These are phyloP conservation scores for Nycticryphes semicollaris DNA, from an alignment of 2,113 vertebrate species.

Conservation along the genomic window DNA sequence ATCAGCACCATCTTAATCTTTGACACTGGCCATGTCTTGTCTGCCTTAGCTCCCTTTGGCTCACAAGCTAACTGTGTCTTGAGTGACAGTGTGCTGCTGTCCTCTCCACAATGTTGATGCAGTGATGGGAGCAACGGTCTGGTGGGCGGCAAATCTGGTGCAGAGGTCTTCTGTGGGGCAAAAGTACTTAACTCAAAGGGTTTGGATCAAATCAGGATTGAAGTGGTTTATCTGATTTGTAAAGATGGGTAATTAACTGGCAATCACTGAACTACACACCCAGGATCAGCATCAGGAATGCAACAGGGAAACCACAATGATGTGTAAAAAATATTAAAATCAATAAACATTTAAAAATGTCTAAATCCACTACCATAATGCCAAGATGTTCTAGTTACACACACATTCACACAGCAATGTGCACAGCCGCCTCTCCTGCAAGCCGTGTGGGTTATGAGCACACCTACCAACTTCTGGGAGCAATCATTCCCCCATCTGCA, in stretches of 20 bases:
- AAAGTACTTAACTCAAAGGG: neutral
- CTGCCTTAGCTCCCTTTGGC: neutral
- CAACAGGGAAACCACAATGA: neutral
- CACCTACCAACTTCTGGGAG: neutral
- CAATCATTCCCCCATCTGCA: too few relatives aligned
- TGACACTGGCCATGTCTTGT: neutral
- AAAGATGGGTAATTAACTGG: neutral
- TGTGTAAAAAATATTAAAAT: neutral
- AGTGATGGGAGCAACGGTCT: rapidly evolving
- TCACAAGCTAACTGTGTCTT: neutral
- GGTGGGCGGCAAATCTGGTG: neutral
- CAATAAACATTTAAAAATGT: neutral
- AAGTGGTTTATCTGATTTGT: neutral
- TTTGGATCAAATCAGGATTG: neutral
- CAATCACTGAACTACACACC: neutral
- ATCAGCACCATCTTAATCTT: neutral
- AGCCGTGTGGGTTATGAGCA: neutral
- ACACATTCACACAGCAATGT: rapidly evolving
- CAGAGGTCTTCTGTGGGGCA: neutral
- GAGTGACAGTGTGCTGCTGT: neutral
- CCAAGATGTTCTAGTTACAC: neutral
- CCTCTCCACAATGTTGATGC: neutral
- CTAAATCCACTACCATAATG: neutral
- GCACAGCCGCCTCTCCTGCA: neutral
- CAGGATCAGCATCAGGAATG: neutral